Conservation (phyloP, 2,888 invertebrate genomes). For the Galeruca laticollis region DNA sequence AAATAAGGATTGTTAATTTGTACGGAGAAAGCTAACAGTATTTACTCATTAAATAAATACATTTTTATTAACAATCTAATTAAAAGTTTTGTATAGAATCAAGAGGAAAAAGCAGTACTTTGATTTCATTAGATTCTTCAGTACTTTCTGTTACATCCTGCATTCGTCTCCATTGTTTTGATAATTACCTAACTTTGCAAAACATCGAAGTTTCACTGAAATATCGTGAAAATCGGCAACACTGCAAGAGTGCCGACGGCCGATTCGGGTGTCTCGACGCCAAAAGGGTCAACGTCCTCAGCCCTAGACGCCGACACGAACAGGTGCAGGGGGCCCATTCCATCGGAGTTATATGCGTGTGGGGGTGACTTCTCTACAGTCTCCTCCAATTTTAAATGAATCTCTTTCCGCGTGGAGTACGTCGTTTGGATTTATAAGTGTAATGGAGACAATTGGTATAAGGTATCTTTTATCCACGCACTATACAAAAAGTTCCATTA, state of each 20-base stretch:
- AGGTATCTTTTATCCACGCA: conserved; percentile 9
- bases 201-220: neutral
- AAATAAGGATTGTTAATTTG: conserved; percentile 14
- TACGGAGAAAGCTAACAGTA: conserved; percentile 18
- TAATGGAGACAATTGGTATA: conserved; percentile 13
- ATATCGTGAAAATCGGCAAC: conserved; percentile 5
- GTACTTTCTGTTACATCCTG: too few species aligned
- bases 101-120: too few species aligned
- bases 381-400: conserved; percentile 18
- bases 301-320: conserved; percentile 30
- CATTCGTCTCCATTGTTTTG: too few species aligned
- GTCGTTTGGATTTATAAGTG: conserved; percentile 4
- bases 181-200: too few species aligned
- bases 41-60: conserved; percentile 11
- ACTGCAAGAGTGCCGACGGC: conserved; percentile 10
- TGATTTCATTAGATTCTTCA: too few species aligned
- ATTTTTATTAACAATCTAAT: neutral
- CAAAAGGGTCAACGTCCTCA: conserved; percentile 33
- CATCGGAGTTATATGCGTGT: conserved; percentile 13
- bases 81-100: neutral
- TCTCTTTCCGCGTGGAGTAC: conserved; percentile 13
- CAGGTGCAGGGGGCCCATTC: conserved; percentile 29
- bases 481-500: conserved; percentile 1
- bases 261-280: conserved; percentile 31
- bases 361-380: conserved; percentile 8